Conservation (phyloP, 2,888 invertebrate species). For the Drosophila monieri region DNA sequence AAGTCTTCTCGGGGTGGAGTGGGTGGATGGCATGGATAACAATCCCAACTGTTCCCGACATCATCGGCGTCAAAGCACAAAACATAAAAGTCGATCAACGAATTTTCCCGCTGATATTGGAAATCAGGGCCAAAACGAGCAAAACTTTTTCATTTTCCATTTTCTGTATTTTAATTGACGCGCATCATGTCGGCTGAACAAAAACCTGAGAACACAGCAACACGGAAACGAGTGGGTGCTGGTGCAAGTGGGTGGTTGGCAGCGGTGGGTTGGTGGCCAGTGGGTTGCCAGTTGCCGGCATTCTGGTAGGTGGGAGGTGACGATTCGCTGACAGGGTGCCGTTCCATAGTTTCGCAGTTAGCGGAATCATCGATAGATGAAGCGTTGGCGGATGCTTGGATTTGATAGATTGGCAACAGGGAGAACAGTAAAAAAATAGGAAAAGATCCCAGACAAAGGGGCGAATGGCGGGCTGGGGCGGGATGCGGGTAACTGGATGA, state of each 20-base stretch:
- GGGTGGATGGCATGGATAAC: slow-evolving; percentile 14
- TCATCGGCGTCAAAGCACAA: slow-evolving; percentile 20
- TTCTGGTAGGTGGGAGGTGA: neutral
- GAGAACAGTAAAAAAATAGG: neutral
- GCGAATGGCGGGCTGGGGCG: neutral
- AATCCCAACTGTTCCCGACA: slow-evolving; percentile 16
- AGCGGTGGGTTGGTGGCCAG: neutral
- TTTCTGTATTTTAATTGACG: slow-evolving; percentile 58
- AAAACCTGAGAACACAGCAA: slow-evolving; percentile 31
- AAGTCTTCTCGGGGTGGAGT: neutral
- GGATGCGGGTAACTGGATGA: slow-evolving; percentile 19
- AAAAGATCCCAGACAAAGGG: neutral
- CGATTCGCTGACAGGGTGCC: slow-evolving; percentile 19
- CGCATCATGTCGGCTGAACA: slow-evolving; percentile 46
- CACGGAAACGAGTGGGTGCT: slow-evolving; percentile 17
- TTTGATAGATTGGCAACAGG: slow-evolving; percentile 59
- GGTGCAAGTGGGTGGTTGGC: neutral
- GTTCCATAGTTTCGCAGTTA: slow-evolving; percentile 39
- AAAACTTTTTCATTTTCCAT: slow-evolving; percentile 39
- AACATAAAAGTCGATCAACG: slow-evolving; percentile 46
- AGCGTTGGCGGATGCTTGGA: slow-evolving; percentile 25
- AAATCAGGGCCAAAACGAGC: slow-evolving; percentile 34
- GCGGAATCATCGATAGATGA: slow-evolving; percentile 37
- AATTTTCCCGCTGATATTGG: slow-evolving; percentile 28
- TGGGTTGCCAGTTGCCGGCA: too few relatives aligned